These are phyloP conservation scores for Limanda limanda DNA, from an alignment of 2,113 vertebrate species.

Conservation along the genomic window DNA sequence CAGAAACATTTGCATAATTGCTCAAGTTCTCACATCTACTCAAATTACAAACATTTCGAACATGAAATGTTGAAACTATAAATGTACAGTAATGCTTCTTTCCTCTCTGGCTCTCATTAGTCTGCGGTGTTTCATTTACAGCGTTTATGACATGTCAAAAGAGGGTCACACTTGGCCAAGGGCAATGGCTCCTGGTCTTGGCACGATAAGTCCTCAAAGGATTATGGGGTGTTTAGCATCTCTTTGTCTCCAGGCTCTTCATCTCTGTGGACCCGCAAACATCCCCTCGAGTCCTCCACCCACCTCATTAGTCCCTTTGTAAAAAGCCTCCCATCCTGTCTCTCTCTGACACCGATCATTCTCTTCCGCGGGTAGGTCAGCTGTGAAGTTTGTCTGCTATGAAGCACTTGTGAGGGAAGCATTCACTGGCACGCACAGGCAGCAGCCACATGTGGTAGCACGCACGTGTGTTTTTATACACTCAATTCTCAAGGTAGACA, in stretches of 20 bases:
- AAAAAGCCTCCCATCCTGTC: constrained; percentile 12
- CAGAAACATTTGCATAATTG: constrained; percentile 29
- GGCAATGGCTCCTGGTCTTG: constrained; percentile 41
- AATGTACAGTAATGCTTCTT: background rate
- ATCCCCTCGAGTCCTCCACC: constrained; percentile 33
- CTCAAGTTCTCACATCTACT: background rate
- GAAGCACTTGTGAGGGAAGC: constrained; percentile 21
- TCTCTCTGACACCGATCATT: constrained; percentile 6
- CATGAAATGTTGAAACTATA: background rate
- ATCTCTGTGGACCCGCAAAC: constrained; percentile 45
- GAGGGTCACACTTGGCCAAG: constrained; percentile 57
- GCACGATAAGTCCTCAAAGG: constrained; percentile 43
- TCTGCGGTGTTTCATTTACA: constrained; percentile 39
- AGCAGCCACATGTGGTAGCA: constrained; percentile 7
- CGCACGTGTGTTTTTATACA: constrained; percentile 1
- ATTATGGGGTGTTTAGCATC: constrained; percentile 59
- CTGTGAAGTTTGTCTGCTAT: constrained; percentile 43
- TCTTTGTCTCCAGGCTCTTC: constrained; percentile 61
- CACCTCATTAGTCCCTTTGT: constrained; percentile 59
- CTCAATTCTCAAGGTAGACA: background rate
- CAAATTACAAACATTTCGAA: constrained; percentile 7
- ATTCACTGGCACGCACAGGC: background rate
- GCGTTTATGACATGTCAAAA: constrained; percentile 35
- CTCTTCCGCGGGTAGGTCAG: constrained; percentile 53
- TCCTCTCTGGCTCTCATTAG: constrained; percentile 6